Base-by-base conservation (phyloP, 2,888 invertebrate species). In the Azorinus chamasolen region DNA sequence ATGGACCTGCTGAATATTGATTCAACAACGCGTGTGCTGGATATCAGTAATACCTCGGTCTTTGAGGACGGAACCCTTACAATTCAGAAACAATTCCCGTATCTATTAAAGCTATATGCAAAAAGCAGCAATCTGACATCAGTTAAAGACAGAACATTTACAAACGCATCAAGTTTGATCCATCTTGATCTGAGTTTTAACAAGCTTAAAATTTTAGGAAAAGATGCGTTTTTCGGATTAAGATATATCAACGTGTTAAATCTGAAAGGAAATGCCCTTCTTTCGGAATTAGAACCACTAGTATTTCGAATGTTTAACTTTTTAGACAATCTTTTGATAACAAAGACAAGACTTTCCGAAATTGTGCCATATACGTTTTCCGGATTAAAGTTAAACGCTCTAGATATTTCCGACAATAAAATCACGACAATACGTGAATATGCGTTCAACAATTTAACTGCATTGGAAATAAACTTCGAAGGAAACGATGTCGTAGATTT, bases 391-490 rank as follows among this genome's bases (percentile, higher is more conserved):
- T 41, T 63, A 6, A 39, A 63, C 14, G 4, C 10, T 10, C 41
- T 63, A 22, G 63, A 63, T 27, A 22, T 63, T 24, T 63, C 63
- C 3, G 18, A 25, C 16, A 63, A 53, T 41, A 24, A 24, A 1
- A 32, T 43, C 32, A n/a, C 6, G 16, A 43, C 32, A 27, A 39
- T 65, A n/a, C n/a, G 8, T 4, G 65, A 54, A 20, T 45, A 32
- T 18, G 45, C 55, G 12, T 55, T 65, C 20, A 32, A 24, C 18
- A 55, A 45, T 20, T 55, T 58, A n/a, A 45, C 46, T 20, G 55
- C 32, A n/a, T 27, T 55, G 12, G 8, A 12, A 20, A 43, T 65
- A n/a, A 45, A 55, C 24, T 48, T 65, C 16, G 24, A 65, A 27
- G 32, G 20, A 14, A 55, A 45, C 46, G 24, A 24, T n/a, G 20